Evolutionary conservation across 2,797 vertebrate genomes (phyloP), one percentile per base, ranked within the genome.

Genomic region (Myotis pilosus): DNA sequence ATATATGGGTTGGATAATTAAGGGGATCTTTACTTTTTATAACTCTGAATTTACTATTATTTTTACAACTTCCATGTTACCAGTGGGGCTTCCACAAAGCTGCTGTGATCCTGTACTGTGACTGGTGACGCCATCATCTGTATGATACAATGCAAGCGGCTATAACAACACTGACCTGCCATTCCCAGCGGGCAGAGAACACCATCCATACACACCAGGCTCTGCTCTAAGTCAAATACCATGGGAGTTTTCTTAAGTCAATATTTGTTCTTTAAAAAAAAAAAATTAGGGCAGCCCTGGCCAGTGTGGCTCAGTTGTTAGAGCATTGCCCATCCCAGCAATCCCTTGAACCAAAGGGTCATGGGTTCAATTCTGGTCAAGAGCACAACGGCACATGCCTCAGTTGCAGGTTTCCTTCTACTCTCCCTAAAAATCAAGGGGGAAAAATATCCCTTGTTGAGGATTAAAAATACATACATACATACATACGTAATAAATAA

Each of bases 181-280:
- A 13, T 11, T 55, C 23, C 25, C 30, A 41, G 44, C n/a, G n/a
- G 38, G 33, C 55, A 38, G 55, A 53, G 36, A 33, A 20, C 5
- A 28, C 20, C 12, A 22, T 6, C 38, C 49, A 87, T 49, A 38
- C 0, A 1, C 17, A 57, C 41, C 25, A 25, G 15, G 38, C 41
- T 71, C 53, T 23, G 38, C 9, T 22, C 66, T 38, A 69, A 87
- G 82, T 28, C 74, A 64, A 87, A 83, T 30, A 6, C 7, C 20
- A 53, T 3, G 5, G 8, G 47, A 19, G 4, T 15, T 69, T 68
- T 36, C 57, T 62, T 33, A 89, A 92, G 55, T 79, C 57, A 16
- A 22, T 53, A 80, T 74, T 79, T 91, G 53, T 55, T 84, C 74
- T 93, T 82, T 22, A 33, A 47, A 47, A 47, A 79, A 53, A 75